Evolutionary conservation across 2,113 vertebrate genomes (phyloP).

Genomic region (Phrynosoma blainvillii): DNA sequence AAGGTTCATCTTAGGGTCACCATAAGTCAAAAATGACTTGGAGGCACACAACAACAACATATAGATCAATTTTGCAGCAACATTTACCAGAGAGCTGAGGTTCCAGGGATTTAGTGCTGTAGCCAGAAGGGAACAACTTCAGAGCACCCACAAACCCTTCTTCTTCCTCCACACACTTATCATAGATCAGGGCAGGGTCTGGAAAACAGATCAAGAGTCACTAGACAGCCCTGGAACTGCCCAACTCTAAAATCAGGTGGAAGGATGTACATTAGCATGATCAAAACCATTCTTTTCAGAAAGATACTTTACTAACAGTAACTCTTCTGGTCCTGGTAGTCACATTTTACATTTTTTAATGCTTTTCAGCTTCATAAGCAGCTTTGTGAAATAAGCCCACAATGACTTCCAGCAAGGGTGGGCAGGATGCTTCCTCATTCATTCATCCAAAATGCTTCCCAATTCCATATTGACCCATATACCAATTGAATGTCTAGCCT

Average conservation of each 20-base stretch:
- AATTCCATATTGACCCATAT: not conserved
- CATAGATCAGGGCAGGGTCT: constrained; percentile 94
- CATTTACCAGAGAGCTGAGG: constrained; percentile 93
- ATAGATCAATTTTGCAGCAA: not conserved
- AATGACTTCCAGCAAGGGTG: not conserved
- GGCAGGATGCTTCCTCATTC: not conserved
- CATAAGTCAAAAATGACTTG: no score
- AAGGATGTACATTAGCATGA: not conserved
- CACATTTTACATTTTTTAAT: no score
- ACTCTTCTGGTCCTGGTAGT: not conserved
- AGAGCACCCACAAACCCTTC: constrained; percentile 90
- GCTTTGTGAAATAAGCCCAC: no score
- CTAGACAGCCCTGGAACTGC: not conserved
- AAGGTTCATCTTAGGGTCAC: no score
- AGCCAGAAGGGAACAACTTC: constrained; percentile 88
- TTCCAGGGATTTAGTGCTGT: constrained; percentile 87
- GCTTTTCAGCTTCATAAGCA: no score
- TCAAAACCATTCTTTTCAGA: not conserved
- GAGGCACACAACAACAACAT: no score
- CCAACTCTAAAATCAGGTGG: not conserved
- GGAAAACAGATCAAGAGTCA: constrained; percentile 9
- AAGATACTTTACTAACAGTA: not conserved
- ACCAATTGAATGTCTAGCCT: not conserved
- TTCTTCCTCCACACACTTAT: constrained; percentile 91
- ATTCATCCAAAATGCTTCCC: not conserved